Conservation (phyloP, 2,113 vertebrate genomes). For the Cottus gobio region DNA sequence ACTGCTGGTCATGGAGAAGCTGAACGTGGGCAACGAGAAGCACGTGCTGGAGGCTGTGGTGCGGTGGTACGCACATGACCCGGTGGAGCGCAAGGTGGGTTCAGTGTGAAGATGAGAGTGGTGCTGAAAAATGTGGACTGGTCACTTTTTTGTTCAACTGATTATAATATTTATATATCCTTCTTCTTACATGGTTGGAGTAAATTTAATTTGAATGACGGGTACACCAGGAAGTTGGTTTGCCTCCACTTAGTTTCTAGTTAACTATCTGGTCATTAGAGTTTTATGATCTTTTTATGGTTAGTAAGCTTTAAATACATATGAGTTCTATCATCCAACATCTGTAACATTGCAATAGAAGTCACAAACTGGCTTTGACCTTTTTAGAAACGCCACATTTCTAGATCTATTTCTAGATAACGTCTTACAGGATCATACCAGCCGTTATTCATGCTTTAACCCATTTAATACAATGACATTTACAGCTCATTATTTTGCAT, state of each 20-base stretch:
- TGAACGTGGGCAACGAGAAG: conserved; percentile 97
- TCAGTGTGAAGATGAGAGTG: background rate
- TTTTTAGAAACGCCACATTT: background rate
- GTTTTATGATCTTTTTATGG: background rate
- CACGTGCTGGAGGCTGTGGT: conserved; percentile 95
- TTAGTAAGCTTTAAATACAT: background rate
- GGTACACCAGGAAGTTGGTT: background rate
- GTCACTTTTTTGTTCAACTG: too few species aligned
- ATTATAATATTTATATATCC: background rate
- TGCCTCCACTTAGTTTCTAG: background rate
- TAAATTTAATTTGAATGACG: background rate
- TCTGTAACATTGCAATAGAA: background rate
- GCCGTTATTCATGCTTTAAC: background rate
- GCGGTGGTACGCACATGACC: conserved; percentile 92
- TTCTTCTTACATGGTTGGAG: background rate
- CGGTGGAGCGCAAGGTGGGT: conserved; percentile 90
- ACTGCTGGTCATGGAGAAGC: conserved; percentile 94
- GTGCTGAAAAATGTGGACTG: background rate
- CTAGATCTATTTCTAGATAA: background rate
- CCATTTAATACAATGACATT: background rate
- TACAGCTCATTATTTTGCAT: too few species aligned
- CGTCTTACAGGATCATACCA: background rate
- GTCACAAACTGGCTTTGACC: background rate
- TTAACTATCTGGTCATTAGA: background rate
- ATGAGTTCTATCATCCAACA: background rate